Evolutionary conservation across 2,888 invertebrate species (phyloP).

Genomic region (Chelonus formosanus): DNA sequence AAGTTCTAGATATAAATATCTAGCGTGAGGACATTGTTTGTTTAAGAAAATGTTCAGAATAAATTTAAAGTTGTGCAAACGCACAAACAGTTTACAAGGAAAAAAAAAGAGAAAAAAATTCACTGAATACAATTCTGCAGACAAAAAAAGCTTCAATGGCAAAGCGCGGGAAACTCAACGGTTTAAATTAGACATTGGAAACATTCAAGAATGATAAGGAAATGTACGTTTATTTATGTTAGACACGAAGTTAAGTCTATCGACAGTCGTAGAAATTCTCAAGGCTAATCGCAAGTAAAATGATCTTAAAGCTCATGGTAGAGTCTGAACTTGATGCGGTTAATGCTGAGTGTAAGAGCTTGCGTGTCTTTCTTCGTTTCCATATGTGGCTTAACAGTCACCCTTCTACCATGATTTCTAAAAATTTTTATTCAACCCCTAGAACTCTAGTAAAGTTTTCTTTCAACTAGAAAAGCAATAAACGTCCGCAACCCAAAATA

Average conservation of each 20-base stretch:
- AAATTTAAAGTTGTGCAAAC: not conserved
- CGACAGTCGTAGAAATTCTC: not conserved
- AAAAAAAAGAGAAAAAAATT: no score
- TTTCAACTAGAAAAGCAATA: not conserved
- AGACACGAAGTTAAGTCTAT: constrained; percentile 3
- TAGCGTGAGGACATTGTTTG: no score
- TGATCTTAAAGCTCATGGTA: not conserved
- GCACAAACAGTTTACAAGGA: not conserved
- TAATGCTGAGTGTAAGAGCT: constrained; percentile 25
- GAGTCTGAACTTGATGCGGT: not conserved
- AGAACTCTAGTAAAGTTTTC: no score
- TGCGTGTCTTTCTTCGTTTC: constrained; percentile 52
- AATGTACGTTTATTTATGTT: not conserved
- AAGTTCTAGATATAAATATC: not conserved
- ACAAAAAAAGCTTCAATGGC: no score
- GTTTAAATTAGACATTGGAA: no score
- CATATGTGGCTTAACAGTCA: constrained; percentile 41
- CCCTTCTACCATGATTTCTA: not conserved
- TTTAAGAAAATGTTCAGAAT: no score
- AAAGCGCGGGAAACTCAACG: no score
- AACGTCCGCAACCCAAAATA: constrained; percentile 17
- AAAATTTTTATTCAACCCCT: no score
- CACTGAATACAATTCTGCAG: no score
- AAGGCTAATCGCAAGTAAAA: constrained; percentile 9
- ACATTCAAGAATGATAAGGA: not conserved